Evolutionary conservation across 1,140 invertebrate genomes (phyloP), one percentile per base, ranked within the genome.

Genomic region (Belonocnema kinseyi): DNA sequence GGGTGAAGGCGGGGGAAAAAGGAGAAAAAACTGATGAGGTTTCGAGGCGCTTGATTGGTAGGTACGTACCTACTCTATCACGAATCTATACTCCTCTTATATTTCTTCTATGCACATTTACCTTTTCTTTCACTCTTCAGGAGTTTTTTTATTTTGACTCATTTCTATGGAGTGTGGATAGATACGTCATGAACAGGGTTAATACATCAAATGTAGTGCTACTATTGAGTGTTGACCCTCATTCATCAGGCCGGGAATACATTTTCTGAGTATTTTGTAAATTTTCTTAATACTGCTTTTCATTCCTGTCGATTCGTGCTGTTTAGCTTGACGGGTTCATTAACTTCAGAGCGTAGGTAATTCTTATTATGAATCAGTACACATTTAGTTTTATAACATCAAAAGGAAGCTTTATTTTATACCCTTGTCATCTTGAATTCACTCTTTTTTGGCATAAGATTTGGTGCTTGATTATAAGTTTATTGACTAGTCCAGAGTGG

Each of bases 11-110:
- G 77, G 80, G 83, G 83, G 86, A 82, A 82, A 85, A 85, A 85
- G 85, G 82, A 82, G 84, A 86, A 83, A 90, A 90, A 89, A 90
- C 88, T 88, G 90, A 91, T 91, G 88, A 91, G 88, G 88, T 91
- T 91, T 90, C 86, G 89, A 89, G 90, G 86, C 86, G 89, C 88
- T 90, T 91, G 90, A 91, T 91, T 91, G 90, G 90, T 91, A 91
- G 86, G 86, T 89, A 89, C 87, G 87, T 90, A 88, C 87, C 88
- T 89, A 88, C 85, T 90, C 89, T 87, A 89, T 89, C 88, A 87
- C 86, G 86, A 88, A 85, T 88, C 84, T 87, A 83, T 85, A 83
- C 78, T 78, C 73, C 78, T 83, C 81, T 80, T 80, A 66, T 80
- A 52, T 76, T 46, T 66, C 70, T 73, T 80, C 77, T 79, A 77